A percentile compares a stretch with the other conserved stretches of the same genome.
Conservation (phyloP, 2,113 vertebrate genomes). For the Esox niger region DNA sequence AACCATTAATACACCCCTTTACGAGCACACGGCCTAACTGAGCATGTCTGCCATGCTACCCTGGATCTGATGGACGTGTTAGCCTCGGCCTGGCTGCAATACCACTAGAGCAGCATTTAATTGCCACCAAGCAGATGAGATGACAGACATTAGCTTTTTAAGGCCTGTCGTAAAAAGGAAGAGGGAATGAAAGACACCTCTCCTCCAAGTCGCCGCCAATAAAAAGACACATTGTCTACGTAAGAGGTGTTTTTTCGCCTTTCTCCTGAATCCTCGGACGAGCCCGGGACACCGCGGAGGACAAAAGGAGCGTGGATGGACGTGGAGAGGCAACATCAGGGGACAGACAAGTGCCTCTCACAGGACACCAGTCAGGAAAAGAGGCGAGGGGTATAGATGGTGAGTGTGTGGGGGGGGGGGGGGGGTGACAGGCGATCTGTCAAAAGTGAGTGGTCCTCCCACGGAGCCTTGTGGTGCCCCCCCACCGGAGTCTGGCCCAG, state of each 20-base stretch:
- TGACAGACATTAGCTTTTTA: constrained; percentile 70
- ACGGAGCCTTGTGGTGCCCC: constrained; percentile 64
- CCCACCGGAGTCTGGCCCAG: constrained; percentile 36
- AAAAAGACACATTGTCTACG: constrained; percentile 8
- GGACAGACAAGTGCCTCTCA: constrained; percentile 56
- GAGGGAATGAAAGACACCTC: constrained; percentile 47
- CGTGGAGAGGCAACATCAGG: not conserved
- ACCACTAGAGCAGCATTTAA: constrained; percentile 67
- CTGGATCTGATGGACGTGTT: constrained; percentile 57
- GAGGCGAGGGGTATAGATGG: not conserved
- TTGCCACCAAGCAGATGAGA: constrained; percentile 69
- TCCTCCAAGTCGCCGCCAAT: constrained; percentile 45
- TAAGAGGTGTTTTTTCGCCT: constrained; percentile 24
- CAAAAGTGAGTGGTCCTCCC: constrained; percentile 61
- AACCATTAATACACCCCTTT: constrained; percentile 75
- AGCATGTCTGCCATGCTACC: constrained; percentile 57
- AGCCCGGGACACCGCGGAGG: constrained; percentile 18
- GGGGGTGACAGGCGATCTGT: constrained; percentile 66
- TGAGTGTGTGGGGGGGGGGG: constrained; percentile 16
- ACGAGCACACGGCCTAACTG: constrained; percentile 67
- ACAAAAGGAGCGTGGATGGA: not conserved
- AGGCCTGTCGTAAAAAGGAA: constrained; percentile 61
- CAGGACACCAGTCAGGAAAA: constrained; percentile 58
- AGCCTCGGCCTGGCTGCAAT: constrained; percentile 53
- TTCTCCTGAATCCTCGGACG: constrained; percentile 27